These are phyloP conservation scores for Achroia grisella DNA, from an alignment of 1,140 invertebrate genomes.

Conservation along the genomic window DNA sequence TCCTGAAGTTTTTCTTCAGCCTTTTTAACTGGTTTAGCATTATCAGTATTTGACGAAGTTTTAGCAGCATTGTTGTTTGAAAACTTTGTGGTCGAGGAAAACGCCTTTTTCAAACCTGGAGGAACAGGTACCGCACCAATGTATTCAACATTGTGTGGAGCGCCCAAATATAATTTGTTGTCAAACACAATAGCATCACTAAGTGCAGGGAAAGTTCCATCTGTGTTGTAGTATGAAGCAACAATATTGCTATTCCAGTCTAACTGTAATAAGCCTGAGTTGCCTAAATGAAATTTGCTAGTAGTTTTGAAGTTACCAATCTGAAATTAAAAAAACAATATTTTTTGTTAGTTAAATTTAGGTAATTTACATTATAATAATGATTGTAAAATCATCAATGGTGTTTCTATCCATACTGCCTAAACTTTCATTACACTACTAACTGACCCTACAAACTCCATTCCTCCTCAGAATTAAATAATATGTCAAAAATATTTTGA, in stretches of 20 bases:
- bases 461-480: too few relatives aligned
- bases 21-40: constrained; percentile 20
- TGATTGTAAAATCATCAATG: too few relatives aligned
- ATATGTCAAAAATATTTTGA: too few relatives aligned
- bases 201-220: constrained; percentile 64
- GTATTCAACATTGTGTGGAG: constrained; percentile 78
- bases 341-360: too few relatives aligned
- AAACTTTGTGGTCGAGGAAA: constrained; percentile 65
- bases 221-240: constrained; percentile 74
- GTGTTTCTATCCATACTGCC: too few relatives aligned
- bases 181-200: constrained; percentile 77
- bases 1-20: neutral
- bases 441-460: too few relatives aligned
- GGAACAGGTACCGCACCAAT: constrained; percentile 75
- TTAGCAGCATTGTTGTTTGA: constrained; percentile 7
- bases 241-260: constrained; percentile 80
- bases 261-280: constrained; percentile 74
- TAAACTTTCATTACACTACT: too few relatives aligned
- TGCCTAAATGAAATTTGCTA: constrained; percentile 32
- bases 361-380: too few relatives aligned
- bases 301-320: constrained; percentile 66
- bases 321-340: constrained; percentile 48
- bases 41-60: neutral
- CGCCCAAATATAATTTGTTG: constrained; percentile 74
- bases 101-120: constrained; percentile 71